Evolutionary conservation across 2,797 vertebrate species (phyloP).

Genomic region (Melanogrammus aeglefinus): DNA sequence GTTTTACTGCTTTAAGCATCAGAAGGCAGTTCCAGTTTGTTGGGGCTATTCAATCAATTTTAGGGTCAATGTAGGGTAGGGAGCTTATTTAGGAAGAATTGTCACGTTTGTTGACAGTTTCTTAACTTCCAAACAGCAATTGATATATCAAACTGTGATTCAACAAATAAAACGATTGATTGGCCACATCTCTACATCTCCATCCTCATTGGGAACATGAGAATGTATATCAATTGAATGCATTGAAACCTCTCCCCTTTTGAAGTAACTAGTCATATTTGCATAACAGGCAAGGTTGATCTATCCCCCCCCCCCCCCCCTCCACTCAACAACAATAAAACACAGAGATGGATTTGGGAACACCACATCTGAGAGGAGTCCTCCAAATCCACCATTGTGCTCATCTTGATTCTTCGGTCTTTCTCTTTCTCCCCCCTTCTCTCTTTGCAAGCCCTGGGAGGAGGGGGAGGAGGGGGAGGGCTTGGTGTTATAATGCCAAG

Average conservation of each 20-base stretch:
- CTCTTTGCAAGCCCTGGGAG: conserved; percentile 67
- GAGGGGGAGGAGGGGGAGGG: conserved; percentile 31
- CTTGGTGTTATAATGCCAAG: conserved; percentile 67
- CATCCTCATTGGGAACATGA: not conserved
- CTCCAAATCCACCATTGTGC: conserved; percentile 62
- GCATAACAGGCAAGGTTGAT: no score
- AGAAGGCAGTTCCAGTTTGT: not conserved
- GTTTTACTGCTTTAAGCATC: not conserved
- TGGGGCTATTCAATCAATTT: no score
- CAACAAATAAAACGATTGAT: not conserved
- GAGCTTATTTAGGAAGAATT: no score
- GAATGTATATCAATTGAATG: not conserved
- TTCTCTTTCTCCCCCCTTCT: conserved; percentile 63
- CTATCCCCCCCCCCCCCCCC: not conserved
- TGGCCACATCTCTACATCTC: not conserved
- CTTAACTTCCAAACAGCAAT: no score
- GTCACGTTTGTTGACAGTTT: no score
- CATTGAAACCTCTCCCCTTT: not conserved
- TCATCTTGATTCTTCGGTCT: conserved; percentile 39
- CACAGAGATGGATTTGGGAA: conserved; percentile 57
- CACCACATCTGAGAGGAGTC: conserved; percentile 60
- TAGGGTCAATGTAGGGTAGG: no score
- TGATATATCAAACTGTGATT: not conserved
- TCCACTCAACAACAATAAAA: conserved; percentile 27
- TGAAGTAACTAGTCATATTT: not conserved